Conservation (phyloP, 2,888 invertebrate species). For the Temnothorax ravouxi region DNA sequence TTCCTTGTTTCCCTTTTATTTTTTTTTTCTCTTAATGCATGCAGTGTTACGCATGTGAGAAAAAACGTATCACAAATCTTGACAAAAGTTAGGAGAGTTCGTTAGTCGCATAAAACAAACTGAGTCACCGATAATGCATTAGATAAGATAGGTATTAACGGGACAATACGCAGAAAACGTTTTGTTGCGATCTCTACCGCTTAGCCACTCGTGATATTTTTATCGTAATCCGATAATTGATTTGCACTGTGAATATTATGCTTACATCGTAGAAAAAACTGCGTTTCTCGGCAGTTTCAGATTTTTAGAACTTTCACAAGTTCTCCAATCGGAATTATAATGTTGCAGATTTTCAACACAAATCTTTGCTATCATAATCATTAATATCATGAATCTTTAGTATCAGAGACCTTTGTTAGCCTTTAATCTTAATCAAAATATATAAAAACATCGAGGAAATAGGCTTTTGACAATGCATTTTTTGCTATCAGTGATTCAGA, state of each 20-base stretch:
- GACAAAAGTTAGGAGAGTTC: slow-evolving; percentile 30
- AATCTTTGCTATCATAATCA: background rate
- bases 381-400: background rate
- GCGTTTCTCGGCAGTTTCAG: background rate
- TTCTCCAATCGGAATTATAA: background rate
- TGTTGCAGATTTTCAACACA: background rate
- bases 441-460: background rate
- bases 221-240: slow-evolving; percentile 25
- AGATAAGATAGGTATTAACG: slow-evolving; percentile 44
- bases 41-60: background rate
- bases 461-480: background rate
- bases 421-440: background rate
- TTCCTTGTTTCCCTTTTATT: background rate
- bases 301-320: background rate
- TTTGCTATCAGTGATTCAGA: background rate
- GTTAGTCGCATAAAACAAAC: slow-evolving; percentile 13
- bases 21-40: background rate
- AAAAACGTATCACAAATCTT: slow-evolving; percentile 6
- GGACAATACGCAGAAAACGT: slow-evolving; percentile 21
- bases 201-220: background rate
- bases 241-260: background rate
- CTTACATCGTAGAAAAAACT: background rate
- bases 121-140: slow-evolving; percentile 39
- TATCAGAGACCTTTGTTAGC: background rate
- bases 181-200: slow-evolving; percentile 8